Base-by-base conservation (phyloP, 2,113 vertebrate species). In the Albula glossodonta region DNA sequence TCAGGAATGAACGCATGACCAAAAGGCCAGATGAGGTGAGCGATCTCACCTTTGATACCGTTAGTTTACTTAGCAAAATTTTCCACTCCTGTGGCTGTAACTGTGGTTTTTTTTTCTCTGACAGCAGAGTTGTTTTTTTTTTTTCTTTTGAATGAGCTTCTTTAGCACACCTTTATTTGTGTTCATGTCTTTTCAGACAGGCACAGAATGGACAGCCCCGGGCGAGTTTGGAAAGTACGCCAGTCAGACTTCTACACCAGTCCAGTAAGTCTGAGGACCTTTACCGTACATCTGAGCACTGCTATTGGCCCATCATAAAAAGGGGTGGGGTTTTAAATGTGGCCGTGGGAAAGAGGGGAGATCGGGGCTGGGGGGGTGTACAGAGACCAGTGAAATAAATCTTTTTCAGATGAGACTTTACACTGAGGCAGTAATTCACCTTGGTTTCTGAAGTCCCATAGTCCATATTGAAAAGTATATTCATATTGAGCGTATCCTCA, bases 201-300 rank as follows among this genome's bases (percentile, higher is more conserved):
- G 97, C 41, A 94, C 91, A 84, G 97, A 99, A 81, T 99, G 98
- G 98, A 96, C 97, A 0, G 97, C 96, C 0, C 98, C 98, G 0
- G 98, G 98, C 22, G 98, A 99, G 84, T 99, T 97, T 89, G 95
- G 95, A n/a, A 99, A 99, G 85, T 99, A 97, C 87, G 92, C 81
- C 83, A 97, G 96, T 93, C 98, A 99, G 87, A 96, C 92, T 79
- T 99, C 98, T 51, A 95, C 86, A 87, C 90, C 96, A 0, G 92
- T 98, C 89, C 91, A 94, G 98, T 99, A 90, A 96, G 97, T 93
- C 74, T 53, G 53, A 17, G 53, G 15, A 9, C 19, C 13, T 60
- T 70, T 17, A 22, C 4, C 22, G 10, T n/a, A 31, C 70, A 74
- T 31, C 70, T 70, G 63, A 70, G 63, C 13, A n/a, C 22, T 74